Evolutionary conservation across 2,797 vertebrate genomes (phyloP), one percentile per base, ranked within the genome.

Genomic region (Pempheris klunzingeri): DNA sequence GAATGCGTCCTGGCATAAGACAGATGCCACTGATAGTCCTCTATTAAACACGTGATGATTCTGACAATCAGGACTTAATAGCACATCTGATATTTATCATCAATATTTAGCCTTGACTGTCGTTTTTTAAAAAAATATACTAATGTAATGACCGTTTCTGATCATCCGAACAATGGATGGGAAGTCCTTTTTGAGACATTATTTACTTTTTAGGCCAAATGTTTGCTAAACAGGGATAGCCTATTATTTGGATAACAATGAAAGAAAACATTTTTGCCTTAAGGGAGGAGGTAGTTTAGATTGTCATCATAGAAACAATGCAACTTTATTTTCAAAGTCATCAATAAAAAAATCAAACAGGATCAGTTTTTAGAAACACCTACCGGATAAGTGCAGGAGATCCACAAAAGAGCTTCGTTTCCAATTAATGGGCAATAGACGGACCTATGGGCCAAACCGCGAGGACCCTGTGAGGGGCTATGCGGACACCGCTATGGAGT

Each of bases 301-400:
- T 92, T 92, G 86, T 85, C 88, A 89, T 93, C 93, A 87, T 41
- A 74, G 73, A 85, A 92, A 94, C 93, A 94, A 93, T 94, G 90
- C 76, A 28, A 88, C 88, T 85, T 90, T 87, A 94, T 93, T 94
- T 93, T 90, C 89, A 91, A 88, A 93, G 92, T 92, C 92, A 94
- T 94, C 87, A 91, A 91, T 94, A 86, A 85, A 90, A 82, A 90
- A 88, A 89, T 85, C 81, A 91, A 92, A 94, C 90, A 71, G 90
- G 74, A 92, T 89, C 87, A 88, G 80, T 91, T 91, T 90, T 86
- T 80, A 94, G 93, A 92, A 93, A 93, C 92, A 95, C 92, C 93
- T 94, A 94, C 94, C 93, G 94, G 93, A 95, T 95, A 94, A 95
- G 94, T 95, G 90, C 80, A 90, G 88, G 81, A 93, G 92, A 94